A percentile compares a stretch with the other conserved stretches of the same genome.
These are phyloP conservation scores for Thalpophila matura DNA, from an alignment of 2,888 invertebrate genomes.

Conservation along the genomic window DNA sequence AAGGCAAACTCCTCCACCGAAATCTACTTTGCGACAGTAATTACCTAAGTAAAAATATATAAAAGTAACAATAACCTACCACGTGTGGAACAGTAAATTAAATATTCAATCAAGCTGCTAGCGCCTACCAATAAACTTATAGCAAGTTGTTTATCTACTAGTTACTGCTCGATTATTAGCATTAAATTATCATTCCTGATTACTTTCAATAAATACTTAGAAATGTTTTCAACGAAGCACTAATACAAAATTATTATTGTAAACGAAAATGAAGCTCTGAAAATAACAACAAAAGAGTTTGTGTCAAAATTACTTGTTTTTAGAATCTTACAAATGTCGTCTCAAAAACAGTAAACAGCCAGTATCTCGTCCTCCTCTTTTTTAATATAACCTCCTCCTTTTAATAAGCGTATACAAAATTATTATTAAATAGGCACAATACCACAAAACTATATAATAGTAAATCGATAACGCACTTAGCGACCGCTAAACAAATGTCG, in stretches of 20 bases:
- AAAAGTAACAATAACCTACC: conserved; percentile 23
- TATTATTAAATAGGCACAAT: conserved; percentile 12
- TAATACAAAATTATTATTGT: conserved; percentile 60
- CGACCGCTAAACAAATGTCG: conserved; percentile 83
- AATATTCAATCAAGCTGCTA: conserved; percentile 11
- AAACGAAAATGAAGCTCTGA: conserved; percentile 69
- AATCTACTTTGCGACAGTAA: not conserved
- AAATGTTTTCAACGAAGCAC: conserved; percentile 49
- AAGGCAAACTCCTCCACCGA: too few species aligned
- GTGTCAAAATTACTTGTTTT: conserved; percentile 73
- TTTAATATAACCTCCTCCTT: conserved; percentile 7
- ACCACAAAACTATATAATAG: conserved; percentile 33
- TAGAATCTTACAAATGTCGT: conserved; percentile 69
- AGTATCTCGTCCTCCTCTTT: conserved; percentile 27
- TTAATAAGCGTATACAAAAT: not conserved
- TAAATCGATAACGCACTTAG: conserved; percentile 82
- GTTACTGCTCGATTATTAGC: conserved; percentile 25
- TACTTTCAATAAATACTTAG: conserved; percentile 21
- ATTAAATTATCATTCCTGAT: conserved; percentile 11
- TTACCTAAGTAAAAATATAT: not conserved
- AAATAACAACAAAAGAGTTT: conserved; percentile 68
- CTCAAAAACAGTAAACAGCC: conserved; percentile 43
- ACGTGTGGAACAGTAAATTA: conserved; percentile 2
- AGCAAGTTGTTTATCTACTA: conserved; percentile 48
- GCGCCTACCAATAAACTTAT: conserved; percentile 53